Conservation (phyloP, 2,797 vertebrate species). For the Phrynocephalus vlangalii region DNA sequence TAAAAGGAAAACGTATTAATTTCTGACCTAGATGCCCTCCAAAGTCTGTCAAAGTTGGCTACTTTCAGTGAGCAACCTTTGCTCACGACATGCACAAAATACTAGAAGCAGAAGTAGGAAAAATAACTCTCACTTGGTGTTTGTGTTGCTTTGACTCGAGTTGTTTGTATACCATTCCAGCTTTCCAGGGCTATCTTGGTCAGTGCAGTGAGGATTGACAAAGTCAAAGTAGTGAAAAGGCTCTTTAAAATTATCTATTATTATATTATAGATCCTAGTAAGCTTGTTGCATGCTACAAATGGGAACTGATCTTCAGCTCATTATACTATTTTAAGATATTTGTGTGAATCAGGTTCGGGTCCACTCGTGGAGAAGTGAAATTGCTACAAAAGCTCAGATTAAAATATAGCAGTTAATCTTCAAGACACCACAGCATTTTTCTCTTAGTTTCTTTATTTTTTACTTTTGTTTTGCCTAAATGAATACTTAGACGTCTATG, state of each 20-base stretch:
- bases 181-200: not conserved
- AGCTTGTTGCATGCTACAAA: not conserved
- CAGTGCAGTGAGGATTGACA: too few species aligned
- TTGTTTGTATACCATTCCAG: not conserved
- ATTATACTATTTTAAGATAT: not conserved
- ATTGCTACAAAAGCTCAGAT: too few species aligned
- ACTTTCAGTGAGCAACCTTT: not conserved
- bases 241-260: not conserved
- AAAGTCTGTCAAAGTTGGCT: not conserved
- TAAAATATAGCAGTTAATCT: too few species aligned
- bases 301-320: not conserved
- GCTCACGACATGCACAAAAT: not conserved
- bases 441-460: too few species aligned
- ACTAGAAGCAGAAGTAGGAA: not conserved
- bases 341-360: not conserved
- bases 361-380: too few species aligned
- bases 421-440: too few species aligned
- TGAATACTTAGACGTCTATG: not conserved
- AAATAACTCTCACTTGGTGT: too few species aligned
- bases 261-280: not conserved
- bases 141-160: too few species aligned
- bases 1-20: not conserved
- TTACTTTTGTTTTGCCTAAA: not conserved
- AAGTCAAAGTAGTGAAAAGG: not conserved
- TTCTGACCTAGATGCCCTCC: not conserved